phyloP scores from a whole-genome alignment of 2,797 vertebrate genomes.

The Neoniphon sammara region DNA sequence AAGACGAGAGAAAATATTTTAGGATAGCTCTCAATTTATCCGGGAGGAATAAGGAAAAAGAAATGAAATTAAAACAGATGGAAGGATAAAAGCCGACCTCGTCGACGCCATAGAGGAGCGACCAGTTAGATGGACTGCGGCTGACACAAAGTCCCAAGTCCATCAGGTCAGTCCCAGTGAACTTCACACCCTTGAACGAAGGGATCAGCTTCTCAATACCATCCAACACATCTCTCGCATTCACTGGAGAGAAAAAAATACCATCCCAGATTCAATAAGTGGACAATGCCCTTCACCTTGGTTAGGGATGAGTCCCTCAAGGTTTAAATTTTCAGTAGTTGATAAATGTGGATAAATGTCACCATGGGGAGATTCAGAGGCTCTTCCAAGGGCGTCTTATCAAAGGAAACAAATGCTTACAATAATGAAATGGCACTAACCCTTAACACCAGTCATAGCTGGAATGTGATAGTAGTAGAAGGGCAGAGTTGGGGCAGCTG shows the following conservation, averaged over 20 bases:
- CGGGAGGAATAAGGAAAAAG: too few relatives aligned
- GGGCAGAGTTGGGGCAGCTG: constrained; percentile 85
- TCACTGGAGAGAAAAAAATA: constrained; percentile 79
- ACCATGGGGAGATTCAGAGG: too few relatives aligned
- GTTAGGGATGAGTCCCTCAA: neutral
- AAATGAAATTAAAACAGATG: neutral
- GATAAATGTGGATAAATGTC: too few relatives aligned
- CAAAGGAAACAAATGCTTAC: neutral
- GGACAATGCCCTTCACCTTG: too few relatives aligned
- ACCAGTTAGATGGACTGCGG: constrained; percentile 75
- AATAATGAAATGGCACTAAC: constrained; percentile 79
- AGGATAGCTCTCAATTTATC: neutral
- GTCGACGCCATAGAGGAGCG: constrained; percentile 90
- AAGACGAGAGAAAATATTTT: constrained; percentile 22
- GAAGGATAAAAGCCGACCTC: constrained; percentile 83
- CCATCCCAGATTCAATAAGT: neutral
- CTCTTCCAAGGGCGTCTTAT: neutral
- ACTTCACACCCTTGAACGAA: constrained; percentile 93
- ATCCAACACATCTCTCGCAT: constrained; percentile 85
- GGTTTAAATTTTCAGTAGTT: neutral
- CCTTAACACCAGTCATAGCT: constrained; percentile 85
- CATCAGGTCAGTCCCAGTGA: constrained; percentile 87
- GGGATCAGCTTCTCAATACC: constrained; percentile 88
- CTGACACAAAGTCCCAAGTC: constrained; percentile 91
- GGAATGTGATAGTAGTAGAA: constrained; percentile 98